Percentiles rank a stretch among this genome's conserved stretches.
Evolutionary conservation across 1,140 invertebrate species (phyloP).

Genomic region (Helicorthomorpha holstii): DNA sequence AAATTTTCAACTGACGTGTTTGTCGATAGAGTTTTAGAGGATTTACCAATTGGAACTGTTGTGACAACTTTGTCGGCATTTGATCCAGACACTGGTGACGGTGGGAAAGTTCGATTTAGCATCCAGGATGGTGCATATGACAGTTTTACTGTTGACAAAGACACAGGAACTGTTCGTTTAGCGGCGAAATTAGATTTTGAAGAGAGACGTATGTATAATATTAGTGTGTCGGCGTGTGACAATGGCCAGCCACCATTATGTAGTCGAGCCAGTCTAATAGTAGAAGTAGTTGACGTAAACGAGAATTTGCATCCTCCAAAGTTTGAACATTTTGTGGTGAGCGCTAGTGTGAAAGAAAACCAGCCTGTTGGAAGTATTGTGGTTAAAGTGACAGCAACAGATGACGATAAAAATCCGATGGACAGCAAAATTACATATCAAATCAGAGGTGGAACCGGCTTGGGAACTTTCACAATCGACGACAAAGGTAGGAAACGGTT

Average conservation of each 20-base stretch:
- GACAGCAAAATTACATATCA: constrained; percentile 69
- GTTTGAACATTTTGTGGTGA: constrained; percentile 62
- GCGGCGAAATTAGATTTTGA: constrained; percentile 64
- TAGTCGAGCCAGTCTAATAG: constrained; percentile 45
- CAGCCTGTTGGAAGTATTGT: constrained; percentile 52
- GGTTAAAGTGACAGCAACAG: constrained; percentile 53
- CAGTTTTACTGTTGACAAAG: constrained; percentile 53
- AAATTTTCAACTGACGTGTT: constrained; percentile 43
- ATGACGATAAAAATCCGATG: constrained; percentile 50
- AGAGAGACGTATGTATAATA: constrained; percentile 65
- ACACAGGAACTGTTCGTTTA: constrained; percentile 67
- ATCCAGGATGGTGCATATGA: constrained; percentile 30
- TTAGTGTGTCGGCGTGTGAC: constrained; percentile 66
- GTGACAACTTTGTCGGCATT: constrained; percentile 66
- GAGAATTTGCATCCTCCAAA: constrained; percentile 69
- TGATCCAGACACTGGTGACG: constrained; percentile 67
- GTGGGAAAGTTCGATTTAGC: constrained; percentile 50
- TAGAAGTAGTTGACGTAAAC: constrained; percentile 85
- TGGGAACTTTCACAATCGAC: constrained; percentile 81
- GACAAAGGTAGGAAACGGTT: constrained; percentile 60
- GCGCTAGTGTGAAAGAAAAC: constrained; percentile 46
- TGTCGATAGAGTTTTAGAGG: constrained; percentile 67
- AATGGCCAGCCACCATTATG: constrained; percentile 42
- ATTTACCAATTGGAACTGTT: constrained; percentile 69
- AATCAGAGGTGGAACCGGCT: constrained; percentile 69